Base-by-base conservation (phyloP, 2,888 invertebrate genomes). In the Gonocerus acuteangulatus region DNA sequence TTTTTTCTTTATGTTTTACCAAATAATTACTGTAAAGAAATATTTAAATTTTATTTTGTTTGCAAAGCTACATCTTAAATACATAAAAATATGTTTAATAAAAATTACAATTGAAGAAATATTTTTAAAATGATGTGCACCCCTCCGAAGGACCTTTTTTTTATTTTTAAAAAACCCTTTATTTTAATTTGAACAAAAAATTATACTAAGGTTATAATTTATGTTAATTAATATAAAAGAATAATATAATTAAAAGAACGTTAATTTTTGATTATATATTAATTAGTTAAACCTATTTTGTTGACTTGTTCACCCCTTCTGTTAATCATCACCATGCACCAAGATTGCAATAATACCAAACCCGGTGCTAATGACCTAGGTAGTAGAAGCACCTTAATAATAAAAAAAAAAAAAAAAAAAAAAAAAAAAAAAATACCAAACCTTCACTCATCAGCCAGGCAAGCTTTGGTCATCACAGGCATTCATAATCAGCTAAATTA, bases 231-330 rank as follows among this genome's bases (percentile, higher is more conserved):
- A 11, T 34, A 34, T 34, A n/a, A n/a, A n/a, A n/a, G n/a, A n/a
- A n/a, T n/a, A n/a, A n/a, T n/a, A n/a, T n/a, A n/a, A n/a, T n/a
- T n/a, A n/a, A n/a, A n/a, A n/a, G n/a, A n/a, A n/a, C n/a, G n/a
- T n/a, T n/a, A n/a, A n/a, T n/a, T n/a, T n/a, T n/a, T n/a, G n/a
- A n/a, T n/a, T n/a, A n/a, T n/a, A n/a, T n/a, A 48, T n/a, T 39
- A 23, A 59, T n/a, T 48, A 51, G 62, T 62, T 62, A 62, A 62
- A 62, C 62, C 48, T 23, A 61, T 57, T 62, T 62, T 57, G 58
- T 62, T 42, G 32, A 49, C 62, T 62, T 62, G 62, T 62, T 62
- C 62, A 32, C 45, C 44, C 57, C 22, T 18, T 45, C 44, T 45
- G 13, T 47, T 18, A 15, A 39, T n/a, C 27, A 51, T 34, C 51